Evolutionary conservation across 2,113 vertebrate species (phyloP).

Genomic region (Hippoglossus stenolepis): DNA sequence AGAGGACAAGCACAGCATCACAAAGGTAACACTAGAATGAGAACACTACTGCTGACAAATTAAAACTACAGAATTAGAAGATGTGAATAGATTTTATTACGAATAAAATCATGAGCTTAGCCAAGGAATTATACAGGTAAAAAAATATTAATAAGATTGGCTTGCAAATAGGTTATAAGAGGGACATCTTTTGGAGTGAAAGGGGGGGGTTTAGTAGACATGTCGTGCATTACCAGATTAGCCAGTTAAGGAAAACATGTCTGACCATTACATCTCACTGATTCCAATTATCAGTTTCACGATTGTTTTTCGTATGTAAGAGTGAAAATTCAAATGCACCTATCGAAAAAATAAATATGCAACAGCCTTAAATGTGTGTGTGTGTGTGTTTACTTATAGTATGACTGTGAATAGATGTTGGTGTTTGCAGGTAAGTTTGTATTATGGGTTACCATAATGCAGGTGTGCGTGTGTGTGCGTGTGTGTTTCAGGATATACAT

Average conservation of each 20-base stretch:
- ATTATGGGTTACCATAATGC: constrained; percentile 46
- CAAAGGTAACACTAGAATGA: constrained; percentile 28
- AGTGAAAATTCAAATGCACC: neutral
- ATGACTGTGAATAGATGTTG: constrained; percentile 7
- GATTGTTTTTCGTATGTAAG: neutral
- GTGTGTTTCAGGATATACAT: constrained; percentile 3
- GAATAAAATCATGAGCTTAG: constrained; percentile 53
- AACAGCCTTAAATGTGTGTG: constrained; percentile 5
- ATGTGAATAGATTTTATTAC: constrained; percentile 35
- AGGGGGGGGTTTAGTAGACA: constrained; percentile 52
- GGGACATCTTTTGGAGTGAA: constrained; percentile 42
- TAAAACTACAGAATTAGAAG: constrained; percentile 55
- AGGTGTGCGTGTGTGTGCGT: constrained; percentile 12
- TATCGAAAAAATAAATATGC: neutral
- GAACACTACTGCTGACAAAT: constrained; percentile 45
- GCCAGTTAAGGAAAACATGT: constrained; percentile 37
- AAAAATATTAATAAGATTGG: constrained; percentile 46
- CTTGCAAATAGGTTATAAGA: constrained; percentile 41
- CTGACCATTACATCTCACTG: neutral
- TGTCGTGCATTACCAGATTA: constrained; percentile 40
- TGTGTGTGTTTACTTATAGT: neutral
- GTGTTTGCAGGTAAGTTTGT: constrained; percentile 13
- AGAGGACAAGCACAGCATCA: constrained; percentile 51
- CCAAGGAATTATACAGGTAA: constrained; percentile 26
- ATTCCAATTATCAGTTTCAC: neutral